phyloP scores from a whole-genome alignment of 2,797 vertebrate genomes.

The Urosaurus nigricauda region DNA sequence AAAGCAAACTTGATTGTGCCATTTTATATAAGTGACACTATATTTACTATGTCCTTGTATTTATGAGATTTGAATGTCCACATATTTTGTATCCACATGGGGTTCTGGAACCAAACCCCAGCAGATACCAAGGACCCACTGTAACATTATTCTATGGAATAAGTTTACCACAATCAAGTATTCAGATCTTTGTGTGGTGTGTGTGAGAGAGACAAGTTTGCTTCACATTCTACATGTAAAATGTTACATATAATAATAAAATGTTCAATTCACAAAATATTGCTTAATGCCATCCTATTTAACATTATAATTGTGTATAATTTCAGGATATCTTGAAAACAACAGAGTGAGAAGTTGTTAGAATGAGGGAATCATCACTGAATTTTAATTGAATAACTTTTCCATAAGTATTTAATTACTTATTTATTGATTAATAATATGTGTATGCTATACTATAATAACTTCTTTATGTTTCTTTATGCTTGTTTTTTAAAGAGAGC shows the following conservation, averaged over 20 bases:
- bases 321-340: slow-evolving; percentile 45
- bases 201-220: not conserved
- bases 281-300: slow-evolving; percentile 42
- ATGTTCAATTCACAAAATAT: too few relatives aligned
- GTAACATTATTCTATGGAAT: slow-evolving; percentile 79
- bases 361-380: slow-evolving; percentile 21
- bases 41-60: too few relatives aligned
- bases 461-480: slow-evolving; percentile 42
- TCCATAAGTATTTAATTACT: slow-evolving; percentile 31
- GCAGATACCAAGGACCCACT: not conserved
- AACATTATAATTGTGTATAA: slow-evolving; percentile 61
- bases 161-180: slow-evolving; percentile 67
- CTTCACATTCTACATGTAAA: too few relatives aligned
- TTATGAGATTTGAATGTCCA: too few relatives aligned
- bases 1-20: too few relatives aligned
- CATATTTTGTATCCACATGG: too few relatives aligned
- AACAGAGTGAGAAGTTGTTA: slow-evolving; percentile 12
- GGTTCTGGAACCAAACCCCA: too few relatives aligned
- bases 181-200: slow-evolving; percentile 18
- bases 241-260: too few relatives aligned
- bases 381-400: slow-evolving; percentile 20
- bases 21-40: too few relatives aligned
- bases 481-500: slow-evolving; percentile 85
- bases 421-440: slow-evolving; percentile 12
- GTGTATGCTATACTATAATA: not conserved